These are phyloP conservation scores for Turritopsis rubra DNA, from an alignment of 30 jellyfish, hydroid and myxozoan species.

Conservation along the genomic window DNA sequence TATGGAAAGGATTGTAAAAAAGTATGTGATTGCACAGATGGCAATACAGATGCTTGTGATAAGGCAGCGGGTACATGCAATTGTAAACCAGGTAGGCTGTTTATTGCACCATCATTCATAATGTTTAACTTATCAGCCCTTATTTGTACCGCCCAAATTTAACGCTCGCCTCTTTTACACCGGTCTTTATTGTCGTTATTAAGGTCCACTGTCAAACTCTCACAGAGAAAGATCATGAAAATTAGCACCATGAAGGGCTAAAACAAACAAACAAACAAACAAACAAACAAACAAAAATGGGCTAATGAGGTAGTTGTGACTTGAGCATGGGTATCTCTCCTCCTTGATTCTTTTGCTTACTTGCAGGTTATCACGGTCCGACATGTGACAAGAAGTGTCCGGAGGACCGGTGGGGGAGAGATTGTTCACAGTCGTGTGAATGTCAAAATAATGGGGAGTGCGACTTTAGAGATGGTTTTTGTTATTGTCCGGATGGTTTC, in stretches of 20 bases:
- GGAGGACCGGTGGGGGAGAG: constrained; percentile 67
- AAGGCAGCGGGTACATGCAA: constrained; percentile 60
- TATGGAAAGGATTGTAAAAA: constrained; percentile 51
- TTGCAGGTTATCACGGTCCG: constrained; percentile 26
- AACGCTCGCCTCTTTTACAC: no score
- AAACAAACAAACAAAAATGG: no score
- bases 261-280: no score
- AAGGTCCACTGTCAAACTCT: no score
- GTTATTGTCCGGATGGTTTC: constrained; percentile 82
- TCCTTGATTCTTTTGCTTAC: neutral
- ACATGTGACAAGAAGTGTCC: constrained; percentile 19
- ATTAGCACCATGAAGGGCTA: no score
- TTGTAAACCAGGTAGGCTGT: constrained; percentile 59
- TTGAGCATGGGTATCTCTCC: neutral
- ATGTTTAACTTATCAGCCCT: neutral
- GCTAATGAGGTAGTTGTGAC: no score
- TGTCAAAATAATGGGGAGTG: constrained; percentile 66
- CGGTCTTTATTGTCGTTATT: no score
- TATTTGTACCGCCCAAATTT: neutral
- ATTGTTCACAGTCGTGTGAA: constrained; percentile 48
- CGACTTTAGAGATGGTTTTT: constrained; percentile 81
- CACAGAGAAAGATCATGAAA: no score
- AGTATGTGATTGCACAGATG: constrained; percentile 37
- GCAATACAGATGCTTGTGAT: constrained; percentile 39
- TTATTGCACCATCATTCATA: constrained; percentile 44